phyloP scores from a whole-genome alignment of 2,888 invertebrate genomes.

The Heteromyza rotundicornis region DNA sequence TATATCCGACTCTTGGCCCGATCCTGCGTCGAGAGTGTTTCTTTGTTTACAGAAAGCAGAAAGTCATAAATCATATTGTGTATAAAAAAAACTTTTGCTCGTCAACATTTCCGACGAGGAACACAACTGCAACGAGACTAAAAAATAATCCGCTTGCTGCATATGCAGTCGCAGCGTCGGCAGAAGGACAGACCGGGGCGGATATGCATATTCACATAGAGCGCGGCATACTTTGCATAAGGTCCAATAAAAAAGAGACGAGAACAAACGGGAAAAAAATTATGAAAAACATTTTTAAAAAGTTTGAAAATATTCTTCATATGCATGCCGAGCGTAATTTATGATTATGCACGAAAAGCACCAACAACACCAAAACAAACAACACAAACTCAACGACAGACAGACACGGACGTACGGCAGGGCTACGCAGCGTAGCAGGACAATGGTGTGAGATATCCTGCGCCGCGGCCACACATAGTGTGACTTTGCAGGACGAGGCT shows the following conservation, averaged over 20 bases:
- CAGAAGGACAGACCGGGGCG: slow-evolving; percentile 3
- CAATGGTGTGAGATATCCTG: slow-evolving; percentile 25
- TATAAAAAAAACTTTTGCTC: slow-evolving; percentile 32
- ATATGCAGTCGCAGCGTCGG: slow-evolving; percentile 14
- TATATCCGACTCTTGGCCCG: too few species aligned
- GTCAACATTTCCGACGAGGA: slow-evolving; percentile 28
- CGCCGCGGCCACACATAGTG: slow-evolving; percentile 23
- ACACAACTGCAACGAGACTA: slow-evolving; percentile 25
- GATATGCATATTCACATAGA: slow-evolving; percentile 2
- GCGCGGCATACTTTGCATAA: slow-evolving; percentile 12
- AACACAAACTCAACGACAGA: neutral
- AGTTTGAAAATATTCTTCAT: slow-evolving; percentile 37
- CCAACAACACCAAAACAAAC: slow-evolving; percentile 5
- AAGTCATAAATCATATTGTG: slow-evolving; percentile 40
- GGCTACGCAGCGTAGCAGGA: slow-evolving; percentile 20
- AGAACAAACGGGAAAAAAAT: slow-evolving; percentile 26
- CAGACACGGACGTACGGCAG: slow-evolving; percentile 16
- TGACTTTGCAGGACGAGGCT: slow-evolving; percentile 20
- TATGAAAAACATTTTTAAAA: slow-evolving; percentile 30
- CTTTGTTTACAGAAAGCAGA: slow-evolving; percentile 26
- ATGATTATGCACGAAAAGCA: slow-evolving; percentile 46
- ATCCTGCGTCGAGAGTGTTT: neutral
- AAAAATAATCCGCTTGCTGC: slow-evolving; percentile 18
- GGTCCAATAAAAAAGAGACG: slow-evolving; percentile 22
- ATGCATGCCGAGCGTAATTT: slow-evolving; percentile 52